Evolutionary conservation across 2,888 invertebrate genomes (phyloP).

Genomic region (Chromoteleia sp.): DNA sequence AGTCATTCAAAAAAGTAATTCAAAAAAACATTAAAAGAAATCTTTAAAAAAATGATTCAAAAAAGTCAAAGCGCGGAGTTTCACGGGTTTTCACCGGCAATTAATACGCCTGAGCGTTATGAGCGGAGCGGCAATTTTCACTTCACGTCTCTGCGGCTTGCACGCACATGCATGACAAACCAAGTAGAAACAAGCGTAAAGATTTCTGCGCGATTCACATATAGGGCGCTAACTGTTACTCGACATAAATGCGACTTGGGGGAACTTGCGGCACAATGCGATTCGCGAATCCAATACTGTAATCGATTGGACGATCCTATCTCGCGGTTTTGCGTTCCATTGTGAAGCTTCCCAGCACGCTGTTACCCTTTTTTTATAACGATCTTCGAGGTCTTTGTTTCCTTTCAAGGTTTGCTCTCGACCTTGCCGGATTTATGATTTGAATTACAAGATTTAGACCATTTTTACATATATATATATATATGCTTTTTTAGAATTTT

Average conservation of each 20-base stretch:
- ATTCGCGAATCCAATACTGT: conserved; percentile 43
- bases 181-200: conserved; percentile 76
- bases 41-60: too few species aligned
- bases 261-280: conserved; percentile 49
- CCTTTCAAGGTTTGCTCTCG: conserved; percentile 37
- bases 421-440: conserved; percentile 34
- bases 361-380: conserved; percentile 56
- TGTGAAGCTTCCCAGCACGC: conserved; percentile 45
- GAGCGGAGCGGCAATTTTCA: conserved; percentile 77
- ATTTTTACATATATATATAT: too few species aligned
- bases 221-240: conserved; percentile 82
- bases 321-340: conserved; percentile 33
- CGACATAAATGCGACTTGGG: conserved; percentile 74
- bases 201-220: conserved; percentile 82
- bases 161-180: conserved; percentile 77
- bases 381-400: conserved; percentile 49
- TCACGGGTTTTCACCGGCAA: conserved; percentile 75
- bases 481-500: not conserved
- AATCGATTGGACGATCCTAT: conserved; percentile 55
- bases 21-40: too few species aligned
- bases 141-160: conserved; percentile 70
- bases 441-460: conserved; percentile 2
- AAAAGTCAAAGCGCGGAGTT: conserved; percentile 68
- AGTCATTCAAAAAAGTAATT: too few species aligned
- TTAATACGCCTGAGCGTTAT: conserved; percentile 73